Base-by-base conservation (phyloP, 2,888 invertebrate genomes). In the Amphipyra tragopoginis region DNA sequence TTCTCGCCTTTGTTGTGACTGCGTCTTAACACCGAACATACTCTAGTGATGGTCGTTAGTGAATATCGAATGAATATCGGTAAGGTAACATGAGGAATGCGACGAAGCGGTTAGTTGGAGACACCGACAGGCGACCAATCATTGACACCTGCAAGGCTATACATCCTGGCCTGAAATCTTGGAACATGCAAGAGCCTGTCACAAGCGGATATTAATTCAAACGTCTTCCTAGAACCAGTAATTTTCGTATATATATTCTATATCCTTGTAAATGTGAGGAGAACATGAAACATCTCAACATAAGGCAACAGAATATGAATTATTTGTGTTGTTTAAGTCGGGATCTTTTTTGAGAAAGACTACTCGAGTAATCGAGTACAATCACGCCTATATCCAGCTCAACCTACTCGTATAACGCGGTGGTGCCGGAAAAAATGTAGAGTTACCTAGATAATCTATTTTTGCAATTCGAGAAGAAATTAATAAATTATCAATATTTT, bases 51-150 rank as follows among this genome's bases (percentile, higher is more conserved):
- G 62, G 38, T 71, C 48, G 48, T 71, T 75, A 59, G 56, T 52
- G 29, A 57, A 73, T 67, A 76, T 65, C 54, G 50, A 67, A 64
- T 75, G 63, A 45, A 59, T 61, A 67, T 76, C 53, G 58, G 57
- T 64, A 60, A 58, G 63, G 68, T 64, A 68, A 65, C 57, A 49
- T 47, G 67, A 72, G 48, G 56, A 57, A 51, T 68, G 60, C 72
- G 77, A 65, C 54, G 45, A 49, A 65, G 64, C 8, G 56, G 64
- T 59, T 40, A 54, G 47, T 40, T n/a, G n/a, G n/a, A 47, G 72
- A 53, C 39, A 36, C 29, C 39, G 61, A 75, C 75, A 65, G 50
- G 49, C 39, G 21, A 75, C 71, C 34, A 56, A 75, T 72, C 57
- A 75, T 58, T 21, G 48, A 26, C 26, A 33, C 44, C 44, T 58